phyloP scores from a whole-genome alignment of 2,888 invertebrate genomes.

The Acrobeloides nanus region DNA sequence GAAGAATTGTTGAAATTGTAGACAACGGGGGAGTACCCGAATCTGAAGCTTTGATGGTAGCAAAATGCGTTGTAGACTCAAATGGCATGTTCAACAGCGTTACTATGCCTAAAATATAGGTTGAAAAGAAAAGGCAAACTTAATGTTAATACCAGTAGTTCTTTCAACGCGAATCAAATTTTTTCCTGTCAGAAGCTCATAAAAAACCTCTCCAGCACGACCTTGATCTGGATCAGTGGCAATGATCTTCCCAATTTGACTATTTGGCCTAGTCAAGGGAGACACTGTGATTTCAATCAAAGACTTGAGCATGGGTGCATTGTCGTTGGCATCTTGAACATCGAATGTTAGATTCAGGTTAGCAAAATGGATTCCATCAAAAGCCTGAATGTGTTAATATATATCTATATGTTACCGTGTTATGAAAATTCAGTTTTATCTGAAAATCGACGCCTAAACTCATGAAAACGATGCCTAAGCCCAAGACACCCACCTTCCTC shows the following conservation, averaged over 20 bases:
- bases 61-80: slow-evolving; percentile 15
- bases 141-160: slow-evolving; percentile 4
- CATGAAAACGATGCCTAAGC: too few species aligned
- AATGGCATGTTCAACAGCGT: slow-evolving; percentile 9
- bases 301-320: slow-evolving; percentile 77
- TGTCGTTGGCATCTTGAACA: slow-evolving; percentile 69
- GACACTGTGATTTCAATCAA: slow-evolving; percentile 62
- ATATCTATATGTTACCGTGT: slow-evolving; percentile 1
- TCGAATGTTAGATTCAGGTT: slow-evolving; percentile 26
- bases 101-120: slow-evolving; percentile 7
- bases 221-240: slow-evolving; percentile 78
- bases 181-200: slow-evolving; percentile 66
- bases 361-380: slow-evolving; percentile 31
- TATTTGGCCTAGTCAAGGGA: slow-evolving; percentile 3
- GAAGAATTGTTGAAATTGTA: slow-evolving; percentile 13
- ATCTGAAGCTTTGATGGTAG: slow-evolving; percentile 32
- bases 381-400: slow-evolving; percentile 26
- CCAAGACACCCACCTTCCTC: too few species aligned
- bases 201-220: slow-evolving; percentile 76
- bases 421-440: too few species aligned
- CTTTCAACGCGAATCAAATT: slow-evolving; percentile 9
- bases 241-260: slow-evolving; percentile 23
- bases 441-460: too few species aligned
- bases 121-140: not conserved
- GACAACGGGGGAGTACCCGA: slow-evolving; percentile 27